These are phyloP conservation scores for Ceratoteleas bidentatus DNA, from an alignment of 1,140 invertebrate genomes.

Conservation along the genomic window DNA sequence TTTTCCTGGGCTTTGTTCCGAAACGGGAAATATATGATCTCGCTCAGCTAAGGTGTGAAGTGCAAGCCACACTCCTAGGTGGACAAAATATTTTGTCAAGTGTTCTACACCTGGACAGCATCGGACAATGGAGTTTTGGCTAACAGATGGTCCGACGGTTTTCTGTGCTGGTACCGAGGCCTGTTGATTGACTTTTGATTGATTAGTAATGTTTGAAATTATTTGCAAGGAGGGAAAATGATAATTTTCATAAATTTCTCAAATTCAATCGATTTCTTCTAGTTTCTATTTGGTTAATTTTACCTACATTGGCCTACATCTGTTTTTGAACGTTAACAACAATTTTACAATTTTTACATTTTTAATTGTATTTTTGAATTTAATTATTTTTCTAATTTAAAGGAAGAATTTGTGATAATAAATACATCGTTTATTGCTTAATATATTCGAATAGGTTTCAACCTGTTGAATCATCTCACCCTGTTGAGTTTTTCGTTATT, in stretches of 20 bases:
- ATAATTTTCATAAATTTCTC: neutral
- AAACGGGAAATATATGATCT: conserved; percentile 14
- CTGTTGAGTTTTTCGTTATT: too few species aligned
- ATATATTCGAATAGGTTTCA: too few species aligned
- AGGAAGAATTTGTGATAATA: too few species aligned
- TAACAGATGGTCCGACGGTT: conserved; percentile 16
- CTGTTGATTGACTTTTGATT: conserved; percentile 14
- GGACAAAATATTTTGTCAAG: conserved; percentile 52
- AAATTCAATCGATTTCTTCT: neutral
- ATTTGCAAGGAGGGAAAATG: too few species aligned
- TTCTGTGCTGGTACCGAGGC: conserved; percentile 16
- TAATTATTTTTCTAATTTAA: too few species aligned
- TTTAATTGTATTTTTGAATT: too few species aligned
- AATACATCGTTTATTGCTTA: too few species aligned
- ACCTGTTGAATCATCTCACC: too few species aligned
- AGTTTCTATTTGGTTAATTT: neutral
- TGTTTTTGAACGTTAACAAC: too few species aligned
- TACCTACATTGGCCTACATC: too few species aligned
- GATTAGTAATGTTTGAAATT: neutral
- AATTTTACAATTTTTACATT: too few species aligned
- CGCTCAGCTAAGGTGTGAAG: conserved; percentile 36
- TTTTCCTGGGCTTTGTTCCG: conserved; percentile 12
- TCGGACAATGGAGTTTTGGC: conserved; percentile 4
- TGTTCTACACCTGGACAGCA: conserved; percentile 39
- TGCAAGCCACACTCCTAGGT: conserved; percentile 15